Conservation (phyloP, 1,140 invertebrate genomes). For the Phenacoccus solenopsis region DNA sequence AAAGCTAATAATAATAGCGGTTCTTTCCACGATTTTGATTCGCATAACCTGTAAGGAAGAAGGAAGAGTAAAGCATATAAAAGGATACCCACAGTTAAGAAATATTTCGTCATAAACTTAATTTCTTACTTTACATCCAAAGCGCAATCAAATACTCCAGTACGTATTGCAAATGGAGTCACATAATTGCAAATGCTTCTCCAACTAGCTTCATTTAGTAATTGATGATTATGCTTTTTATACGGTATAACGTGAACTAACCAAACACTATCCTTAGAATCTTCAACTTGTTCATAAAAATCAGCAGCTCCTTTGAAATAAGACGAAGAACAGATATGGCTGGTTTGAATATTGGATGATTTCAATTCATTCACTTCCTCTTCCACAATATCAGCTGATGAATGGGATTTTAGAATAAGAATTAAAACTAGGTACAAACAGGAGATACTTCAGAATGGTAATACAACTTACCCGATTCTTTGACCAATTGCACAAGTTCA, state of each 20-base stretch:
- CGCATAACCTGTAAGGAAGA: constrained; percentile 35
- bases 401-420: constrained; percentile 5
- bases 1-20: constrained; percentile 38
- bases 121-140: constrained; percentile 34
- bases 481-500: constrained; percentile 37
- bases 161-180: constrained; percentile 37
- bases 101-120: no score
- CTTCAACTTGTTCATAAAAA: constrained; percentile 42
- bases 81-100: no score
- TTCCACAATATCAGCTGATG: constrained; percentile 26
- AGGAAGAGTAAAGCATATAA: no score
- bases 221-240: constrained; percentile 17
- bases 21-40: constrained; percentile 36
- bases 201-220: constrained; percentile 35
- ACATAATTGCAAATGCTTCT: constrained; percentile 34
- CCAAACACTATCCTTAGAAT: constrained; percentile 44
- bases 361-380: constrained; percentile 28
- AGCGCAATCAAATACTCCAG: constrained; percentile 39
- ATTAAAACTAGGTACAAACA: no score
- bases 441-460: background rate
- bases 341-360: background rate
- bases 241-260: constrained; percentile 36
- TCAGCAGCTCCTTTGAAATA: constrained; percentile 38
- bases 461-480: constrained; percentile 34
- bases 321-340: constrained; percentile 28